Base-by-base conservation (phyloP, 2,888 invertebrate species). In the Eilema sororculum region DNA sequence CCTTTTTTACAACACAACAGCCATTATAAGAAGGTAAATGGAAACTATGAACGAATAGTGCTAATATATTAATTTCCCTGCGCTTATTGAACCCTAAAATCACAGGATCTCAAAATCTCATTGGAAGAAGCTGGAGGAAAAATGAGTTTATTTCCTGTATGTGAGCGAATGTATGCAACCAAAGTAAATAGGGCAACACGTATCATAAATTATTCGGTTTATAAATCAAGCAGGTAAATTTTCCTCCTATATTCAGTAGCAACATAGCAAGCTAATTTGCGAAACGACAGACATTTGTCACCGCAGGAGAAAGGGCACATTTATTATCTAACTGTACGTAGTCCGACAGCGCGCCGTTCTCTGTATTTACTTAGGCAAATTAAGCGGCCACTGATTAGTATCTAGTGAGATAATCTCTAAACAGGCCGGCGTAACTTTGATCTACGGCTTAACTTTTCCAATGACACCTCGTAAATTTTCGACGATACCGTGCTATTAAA, bases 381-480 rank as follows among this genome's bases (percentile, higher is more conserved):
- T 84, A 83, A 82, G 78, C 79, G 76, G 73, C 77, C 74, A 74
- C 81, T 81, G 85, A 87, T 89, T 84, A 85, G 83, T 86, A 88
- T 89, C 85, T 82, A 74, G 78, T 69, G 77, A 84, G 86, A 88
- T 89, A 87, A 89, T 90, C 87, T 84, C 73, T 68, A 78, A 84
- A 82, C 79, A 78, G 77, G 79, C 78, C 79, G 78, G 79, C 77
- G 74, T 73, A 87, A 90, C 84, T 90, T 90, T 90, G 87, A 91
- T 90, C 87, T 87, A 89, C 86, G 89, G 85, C 86, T 81, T 80
- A 90, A 92, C 88, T 92, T 91, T 86, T 80, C 74, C 84, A 87
- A 87, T 85, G 90, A 86, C 87, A 90, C 88, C 88, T 88, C 87
- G 88, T 91, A 91, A 92, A 91, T 91, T 89, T 82, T 76, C 76